phyloP scores from a whole-genome alignment of 2,797 vertebrate genomes.

The Molothrus ater region DNA sequence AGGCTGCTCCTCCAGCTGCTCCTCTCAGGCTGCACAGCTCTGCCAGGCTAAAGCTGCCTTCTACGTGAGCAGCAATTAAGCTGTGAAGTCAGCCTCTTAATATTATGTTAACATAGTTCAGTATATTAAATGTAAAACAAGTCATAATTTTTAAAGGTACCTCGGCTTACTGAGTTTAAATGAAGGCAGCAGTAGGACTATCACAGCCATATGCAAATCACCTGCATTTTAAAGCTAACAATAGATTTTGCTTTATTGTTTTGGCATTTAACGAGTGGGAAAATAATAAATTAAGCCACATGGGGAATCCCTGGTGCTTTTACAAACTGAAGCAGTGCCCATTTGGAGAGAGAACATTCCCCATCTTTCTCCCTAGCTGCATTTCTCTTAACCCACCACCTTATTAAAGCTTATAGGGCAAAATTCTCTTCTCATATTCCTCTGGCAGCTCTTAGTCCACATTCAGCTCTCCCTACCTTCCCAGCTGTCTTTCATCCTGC shows the following conservation, averaged over 20 bases:
- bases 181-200: conserved; percentile 60
- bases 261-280: conserved; percentile 73
- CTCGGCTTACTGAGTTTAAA: conserved; percentile 55
- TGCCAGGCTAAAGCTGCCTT: conserved; percentile 49
- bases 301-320: conserved; percentile 48
- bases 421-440: conserved; percentile 60
- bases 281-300: conserved; percentile 69
- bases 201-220: conserved; percentile 61
- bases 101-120: conserved; percentile 69
- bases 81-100: conserved; percentile 69
- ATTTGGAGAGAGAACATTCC: conserved; percentile 15
- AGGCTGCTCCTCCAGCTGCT: conserved; percentile 20
- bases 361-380: conserved; percentile 44
- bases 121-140: conserved; percentile 73
- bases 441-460: conserved; percentile 47
- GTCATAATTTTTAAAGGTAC: conserved; percentile 58
- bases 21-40: background rate
- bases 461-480: conserved; percentile 3
- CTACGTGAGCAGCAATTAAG: conserved; percentile 64
- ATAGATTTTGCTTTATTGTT: conserved; percentile 71
- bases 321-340: conserved; percentile 44
- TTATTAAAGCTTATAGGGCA: conserved; percentile 64
- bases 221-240: conserved; percentile 51
- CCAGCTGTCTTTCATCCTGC: conserved; percentile 41
- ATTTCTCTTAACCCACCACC: conserved; percentile 57